Base-by-base conservation (phyloP, 2,888 invertebrate genomes). In the Catocala sponsa region DNA sequence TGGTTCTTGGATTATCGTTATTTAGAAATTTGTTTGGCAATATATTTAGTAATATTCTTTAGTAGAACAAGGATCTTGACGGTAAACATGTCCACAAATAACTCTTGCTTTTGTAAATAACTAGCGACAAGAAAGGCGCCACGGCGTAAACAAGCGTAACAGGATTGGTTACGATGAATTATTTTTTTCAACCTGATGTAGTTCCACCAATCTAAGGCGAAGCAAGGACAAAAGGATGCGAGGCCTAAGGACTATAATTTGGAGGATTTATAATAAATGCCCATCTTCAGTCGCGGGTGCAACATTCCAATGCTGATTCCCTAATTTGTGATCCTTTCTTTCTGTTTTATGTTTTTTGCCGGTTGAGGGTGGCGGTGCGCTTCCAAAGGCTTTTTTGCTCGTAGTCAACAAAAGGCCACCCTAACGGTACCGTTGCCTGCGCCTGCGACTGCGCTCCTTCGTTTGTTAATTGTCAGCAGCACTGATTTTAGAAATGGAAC, bases 291-390 rank as follows among this genome's bases (percentile, higher is more conserved):
- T 88, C 85, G 88, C 91, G 92, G 91, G 88, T 91, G 91, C 90
- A 91, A 89, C 91, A 94, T 93, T 92, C 92, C 92, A 69, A 86
- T 82, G 84, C 73, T 82, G 78, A 84, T 87, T 87, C 89, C 82
- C 88, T 92, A 92, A 94, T 94, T 94, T 92, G 90, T 89, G 88
- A 87, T 87, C 88, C 88, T 92, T 91, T 87, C 86, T 87, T 85
- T 91, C 89, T 91, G 89, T 90, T 92, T 89, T 89, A 86, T 84
- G 83, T 91, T 92, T 92, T 93, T 93, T 93, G 91, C 85, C 66
- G 72, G 72, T 76, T 74, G 75, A 82, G 89, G 91, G 88, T 89
- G 88, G 89, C 90, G 90, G 91, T 85, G 79, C 59, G 80, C 78
- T 79, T 84, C 80, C 84, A 83, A 86, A 84, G 81, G 78, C 70